Percentiles rank a stretch among this genome's conserved stretches.
phyloP scores from a whole-genome alignment of 2,888 invertebrate genomes.

The Octodonta nipae region DNA sequence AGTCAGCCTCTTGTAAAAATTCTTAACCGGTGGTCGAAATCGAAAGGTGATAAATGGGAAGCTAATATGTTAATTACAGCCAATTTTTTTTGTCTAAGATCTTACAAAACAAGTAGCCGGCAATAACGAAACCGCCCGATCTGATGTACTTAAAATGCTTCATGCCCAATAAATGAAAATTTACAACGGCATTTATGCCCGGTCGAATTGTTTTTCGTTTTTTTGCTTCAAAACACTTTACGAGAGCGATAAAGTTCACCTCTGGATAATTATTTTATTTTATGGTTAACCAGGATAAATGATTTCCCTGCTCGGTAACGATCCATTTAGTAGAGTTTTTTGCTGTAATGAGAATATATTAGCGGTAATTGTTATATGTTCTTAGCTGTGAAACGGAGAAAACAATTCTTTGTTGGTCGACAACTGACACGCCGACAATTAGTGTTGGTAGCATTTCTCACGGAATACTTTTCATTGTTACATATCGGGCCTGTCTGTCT shows the following conservation, averaged over 20 bases:
- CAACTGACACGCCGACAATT: constrained; percentile 1
- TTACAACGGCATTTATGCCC: constrained; percentile 13
- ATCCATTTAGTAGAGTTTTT: constrained; percentile 1
- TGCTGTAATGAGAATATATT: not conserved
- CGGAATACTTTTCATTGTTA: constrained; percentile 1
- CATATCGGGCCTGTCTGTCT: too few relatives aligned
- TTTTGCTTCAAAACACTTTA: not conserved
- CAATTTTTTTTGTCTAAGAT: too few relatives aligned
- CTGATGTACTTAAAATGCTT: constrained; percentile 14
- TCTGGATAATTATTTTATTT: not conserved
- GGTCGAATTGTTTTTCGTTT: too few relatives aligned
- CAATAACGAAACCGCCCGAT: too few relatives aligned
- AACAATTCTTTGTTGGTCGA: not conserved
- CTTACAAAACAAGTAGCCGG: too few relatives aligned
- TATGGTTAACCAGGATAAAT: not conserved
- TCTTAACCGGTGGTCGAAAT: too few relatives aligned
- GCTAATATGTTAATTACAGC: too few relatives aligned
- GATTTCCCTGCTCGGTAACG: not conserved
- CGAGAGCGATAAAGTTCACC: not conserved
- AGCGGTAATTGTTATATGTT: too few relatives aligned
- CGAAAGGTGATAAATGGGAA: too few relatives aligned
- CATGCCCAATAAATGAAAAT: constrained; percentile 18
- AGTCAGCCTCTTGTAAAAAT: too few relatives aligned
- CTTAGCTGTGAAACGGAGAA: not conserved
- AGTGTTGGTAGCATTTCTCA: constrained; percentile 1